Evolutionary conservation across 2,113 vertebrate species (phyloP).

Genomic region (Anhinga rufa): DNA sequence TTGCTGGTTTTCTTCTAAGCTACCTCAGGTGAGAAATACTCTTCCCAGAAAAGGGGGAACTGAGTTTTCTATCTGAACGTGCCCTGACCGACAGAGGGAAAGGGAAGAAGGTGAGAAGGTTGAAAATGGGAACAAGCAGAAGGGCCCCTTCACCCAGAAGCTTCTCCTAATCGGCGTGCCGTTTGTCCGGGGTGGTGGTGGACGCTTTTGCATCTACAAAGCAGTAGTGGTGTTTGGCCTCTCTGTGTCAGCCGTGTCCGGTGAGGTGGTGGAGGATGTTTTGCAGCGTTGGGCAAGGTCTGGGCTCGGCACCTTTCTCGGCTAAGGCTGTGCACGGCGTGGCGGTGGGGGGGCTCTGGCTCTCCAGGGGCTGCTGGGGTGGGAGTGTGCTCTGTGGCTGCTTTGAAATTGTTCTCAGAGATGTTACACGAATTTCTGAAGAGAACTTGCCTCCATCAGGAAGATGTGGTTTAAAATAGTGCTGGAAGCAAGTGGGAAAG

Average conservation of each 20-base stretch:
- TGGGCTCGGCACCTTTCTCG: too few relatives aligned
- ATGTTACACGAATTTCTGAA: too few relatives aligned
- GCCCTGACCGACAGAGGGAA: too few relatives aligned
- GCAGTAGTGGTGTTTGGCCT: background rate
- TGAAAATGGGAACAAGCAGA: background rate
- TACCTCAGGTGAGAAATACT: background rate
- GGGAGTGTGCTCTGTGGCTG: background rate
- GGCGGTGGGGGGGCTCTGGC: background rate
- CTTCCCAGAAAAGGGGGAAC: background rate
- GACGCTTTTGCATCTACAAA: rapidly evolving
- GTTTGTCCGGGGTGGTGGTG: background rate
- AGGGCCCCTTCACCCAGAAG: background rate
- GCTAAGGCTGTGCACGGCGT: rapidly evolving
- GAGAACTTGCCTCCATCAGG: background rate
- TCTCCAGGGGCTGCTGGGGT: background rate
- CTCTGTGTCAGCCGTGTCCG: background rate
- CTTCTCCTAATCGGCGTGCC: rapidly evolving
- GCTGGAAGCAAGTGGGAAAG: background rate
- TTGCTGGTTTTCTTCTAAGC: background rate
- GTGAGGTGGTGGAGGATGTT: too few relatives aligned
- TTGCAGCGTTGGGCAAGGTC: background rate
- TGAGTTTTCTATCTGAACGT: background rate
- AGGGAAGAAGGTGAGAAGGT: background rate
- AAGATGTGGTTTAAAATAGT: background rate
- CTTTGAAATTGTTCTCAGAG: background rate